These are phyloP conservation scores for Semicossyphus pulcher DNA, from an alignment of 2,113 vertebrate genomes.

Conservation along the genomic window DNA sequence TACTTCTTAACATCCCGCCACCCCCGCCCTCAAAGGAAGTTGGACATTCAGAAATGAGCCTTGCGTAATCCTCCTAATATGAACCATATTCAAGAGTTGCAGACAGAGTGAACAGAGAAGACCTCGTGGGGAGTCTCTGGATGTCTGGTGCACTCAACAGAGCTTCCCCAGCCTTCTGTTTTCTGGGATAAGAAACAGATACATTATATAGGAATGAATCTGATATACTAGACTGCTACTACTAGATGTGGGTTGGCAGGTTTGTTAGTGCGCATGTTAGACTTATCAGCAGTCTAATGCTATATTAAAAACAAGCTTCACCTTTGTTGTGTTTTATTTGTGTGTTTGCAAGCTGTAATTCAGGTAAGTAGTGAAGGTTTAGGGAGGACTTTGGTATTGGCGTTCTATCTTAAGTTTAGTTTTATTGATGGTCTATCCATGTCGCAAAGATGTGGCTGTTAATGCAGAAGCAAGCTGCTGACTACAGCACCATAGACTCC, in stretches of 20 bases:
- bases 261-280: conserved; percentile 11
- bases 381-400: not conserved
- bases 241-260: not conserved
- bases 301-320: not conserved
- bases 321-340: not conserved
- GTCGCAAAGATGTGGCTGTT: not conserved
- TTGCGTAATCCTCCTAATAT: conserved; percentile 44
- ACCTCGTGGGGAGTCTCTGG: conserved; percentile 14
- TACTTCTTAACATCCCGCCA: not conserved
- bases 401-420: not conserved
- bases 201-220: conserved; percentile 10
- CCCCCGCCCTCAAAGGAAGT: conserved; percentile 5
- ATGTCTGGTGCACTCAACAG: conserved; percentile 21
- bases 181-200: conserved; percentile 13
- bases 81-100: conserved; percentile 52
- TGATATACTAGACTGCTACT: not conserved
- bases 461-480: not conserved
- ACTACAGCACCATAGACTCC: not conserved
- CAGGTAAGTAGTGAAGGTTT: not conserved
- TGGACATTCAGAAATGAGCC: conserved; percentile 30
- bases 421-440: not conserved
- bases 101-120: conserved; percentile 29
- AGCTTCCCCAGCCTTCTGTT: not conserved
- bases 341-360: not conserved
- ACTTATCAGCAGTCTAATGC: not conserved